phyloP scores from a whole-genome alignment of 2,888 invertebrate genomes.

The Willowsia nigromaculata region DNA sequence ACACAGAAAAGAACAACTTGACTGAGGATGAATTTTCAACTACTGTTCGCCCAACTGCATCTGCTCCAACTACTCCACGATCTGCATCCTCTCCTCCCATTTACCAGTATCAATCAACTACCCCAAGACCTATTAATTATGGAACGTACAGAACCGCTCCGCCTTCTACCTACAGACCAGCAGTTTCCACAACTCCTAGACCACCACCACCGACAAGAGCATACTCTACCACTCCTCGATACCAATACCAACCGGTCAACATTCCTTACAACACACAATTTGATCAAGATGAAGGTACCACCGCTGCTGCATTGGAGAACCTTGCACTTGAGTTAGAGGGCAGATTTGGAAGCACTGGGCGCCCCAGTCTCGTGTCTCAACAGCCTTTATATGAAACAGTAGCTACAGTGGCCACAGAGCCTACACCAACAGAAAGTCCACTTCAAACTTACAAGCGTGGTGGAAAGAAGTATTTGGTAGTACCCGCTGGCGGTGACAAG shows the following conservation, averaged over 20 bases:
- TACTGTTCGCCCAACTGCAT: not conserved
- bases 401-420: conserved; percentile 37
- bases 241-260: conserved; percentile 25
- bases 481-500: not conserved
- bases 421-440: conserved; percentile 9
- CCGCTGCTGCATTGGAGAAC: conserved; percentile 46
- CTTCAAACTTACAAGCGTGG: conserved; percentile 35
- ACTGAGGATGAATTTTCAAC: conserved; percentile 29
- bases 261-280: conserved; percentile 21
- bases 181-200: not conserved
- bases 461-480: conserved; percentile 36
- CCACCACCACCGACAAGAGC: not conserved
- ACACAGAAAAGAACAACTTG: conserved; percentile 49
- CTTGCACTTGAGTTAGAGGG: conserved; percentile 59
- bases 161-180: not conserved
- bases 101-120: conserved; percentile 27
- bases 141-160: conserved; percentile 12
- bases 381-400: conserved; percentile 35
- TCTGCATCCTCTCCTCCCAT: not conserved
- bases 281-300: not conserved
- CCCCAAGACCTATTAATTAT: conserved; percentile 15
- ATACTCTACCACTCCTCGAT: conserved; percentile 18
- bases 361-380: not conserved
- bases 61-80: not conserved
- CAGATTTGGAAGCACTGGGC: conserved; percentile 43